A percentile compares a stretch with the other conserved stretches of the same genome.
Conservation (phyloP, 2,113 vertebrate genomes). For the Ailuropoda melanoleuca region DNA sequence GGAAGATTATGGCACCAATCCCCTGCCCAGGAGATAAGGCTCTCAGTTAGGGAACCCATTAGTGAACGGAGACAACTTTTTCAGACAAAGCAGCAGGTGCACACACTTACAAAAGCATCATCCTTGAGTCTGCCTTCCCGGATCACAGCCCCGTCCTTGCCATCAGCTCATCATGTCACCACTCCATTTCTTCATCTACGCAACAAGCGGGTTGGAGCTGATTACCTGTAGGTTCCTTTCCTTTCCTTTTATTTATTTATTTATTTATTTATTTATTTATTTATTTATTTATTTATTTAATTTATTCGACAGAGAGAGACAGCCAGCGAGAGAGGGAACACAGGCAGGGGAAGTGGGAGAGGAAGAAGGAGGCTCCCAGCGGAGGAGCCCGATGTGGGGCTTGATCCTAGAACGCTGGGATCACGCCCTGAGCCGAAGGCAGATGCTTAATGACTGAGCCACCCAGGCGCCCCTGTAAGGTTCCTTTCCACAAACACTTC, state of each 20-base stretch:
- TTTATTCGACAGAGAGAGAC: too few relatives aligned
- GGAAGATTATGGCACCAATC: neutral
- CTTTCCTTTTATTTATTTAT: too few relatives aligned
- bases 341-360: too few relatives aligned
- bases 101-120: accelerated
- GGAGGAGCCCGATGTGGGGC: too few relatives aligned
- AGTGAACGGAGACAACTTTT: neutral
- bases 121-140: neutral
- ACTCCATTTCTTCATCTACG: neutral
- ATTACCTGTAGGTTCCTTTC: accelerated
- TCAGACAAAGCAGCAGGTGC: accelerated
- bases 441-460: too few relatives aligned
- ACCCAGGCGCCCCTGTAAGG: neutral
- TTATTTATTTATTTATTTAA: too few relatives aligned
- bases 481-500: neutral
- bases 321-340: too few relatives aligned
- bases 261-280: too few relatives aligned
- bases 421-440: too few relatives aligned
- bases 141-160: too few relatives aligned
- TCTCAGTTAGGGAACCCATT: neutral
- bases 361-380: too few relatives aligned
- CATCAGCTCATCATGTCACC: accelerated
- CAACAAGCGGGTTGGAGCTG: neutral
- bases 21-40: neutral
- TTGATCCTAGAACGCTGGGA: too few relatives aligned